phyloP scores from a whole-genome alignment of 2,113 vertebrate species.

The Psittacus erithacus region DNA sequence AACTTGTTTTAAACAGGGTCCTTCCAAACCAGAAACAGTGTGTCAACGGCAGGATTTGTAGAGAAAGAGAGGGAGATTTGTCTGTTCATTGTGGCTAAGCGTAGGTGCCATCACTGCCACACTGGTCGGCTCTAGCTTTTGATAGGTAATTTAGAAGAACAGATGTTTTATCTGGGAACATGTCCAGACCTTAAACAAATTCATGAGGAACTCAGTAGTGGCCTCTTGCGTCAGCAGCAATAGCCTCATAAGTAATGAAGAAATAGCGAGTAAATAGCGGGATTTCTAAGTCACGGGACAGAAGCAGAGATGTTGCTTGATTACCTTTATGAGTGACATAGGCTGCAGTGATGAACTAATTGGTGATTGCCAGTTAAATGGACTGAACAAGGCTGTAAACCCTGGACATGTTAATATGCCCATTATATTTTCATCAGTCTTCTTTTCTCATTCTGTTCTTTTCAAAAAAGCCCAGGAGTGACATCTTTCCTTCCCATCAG shows the following conservation, averaged over 20 bases:
- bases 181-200: neutral
- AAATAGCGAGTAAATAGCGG: neutral
- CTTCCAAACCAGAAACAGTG: neutral
- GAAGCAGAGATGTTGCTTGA: neutral
- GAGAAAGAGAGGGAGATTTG: neutral
- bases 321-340: neutral
- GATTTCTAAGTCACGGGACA: neutral
- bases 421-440: neutral
- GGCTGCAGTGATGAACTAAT: neutral
- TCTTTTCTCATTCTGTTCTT: neutral
- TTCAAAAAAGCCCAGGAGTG: neutral
- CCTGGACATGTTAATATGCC: neutral
- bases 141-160: conserved; percentile 27
- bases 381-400: neutral
- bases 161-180: conserved; percentile 62
- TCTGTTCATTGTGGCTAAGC: neutral
- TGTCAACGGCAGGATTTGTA: neutral
- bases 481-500: neutral
- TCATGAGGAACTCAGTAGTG: neutral
- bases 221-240: neutral
- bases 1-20: neutral
- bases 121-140: neutral
- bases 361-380: neutral
- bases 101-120: neutral
- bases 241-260: neutral